Evolutionary conservation across 2,113 vertebrate species (phyloP).

Genomic region (Desmodus rotundus): DNA sequence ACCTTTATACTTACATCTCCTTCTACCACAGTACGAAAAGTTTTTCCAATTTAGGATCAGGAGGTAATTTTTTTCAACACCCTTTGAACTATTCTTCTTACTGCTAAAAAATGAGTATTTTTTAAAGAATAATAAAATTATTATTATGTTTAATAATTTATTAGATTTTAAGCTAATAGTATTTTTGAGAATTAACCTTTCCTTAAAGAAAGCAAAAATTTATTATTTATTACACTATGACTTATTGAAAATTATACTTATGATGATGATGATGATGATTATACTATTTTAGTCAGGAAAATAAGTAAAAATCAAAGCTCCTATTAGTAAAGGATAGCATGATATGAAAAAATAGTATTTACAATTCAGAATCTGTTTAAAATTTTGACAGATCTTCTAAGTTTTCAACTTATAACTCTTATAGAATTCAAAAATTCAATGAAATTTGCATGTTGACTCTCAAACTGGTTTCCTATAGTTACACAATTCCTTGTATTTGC

Average conservation of each 20-base stretch:
- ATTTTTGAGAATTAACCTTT: not conserved
- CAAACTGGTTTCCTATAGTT: not conserved
- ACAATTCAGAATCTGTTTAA: not conserved
- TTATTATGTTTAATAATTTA: not conserved
- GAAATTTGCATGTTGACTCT: not conserved
- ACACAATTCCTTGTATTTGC: not conserved
- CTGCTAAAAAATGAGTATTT: not conserved
- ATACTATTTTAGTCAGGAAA: not conserved
- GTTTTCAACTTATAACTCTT: not conserved
- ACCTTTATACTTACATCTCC: not conserved
- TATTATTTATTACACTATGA: not conserved
- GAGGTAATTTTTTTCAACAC: not conserved
- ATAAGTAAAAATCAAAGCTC: not conserved
- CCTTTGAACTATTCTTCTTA: not conserved
- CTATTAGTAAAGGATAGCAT: not conserved
- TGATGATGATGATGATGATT: too few species aligned
- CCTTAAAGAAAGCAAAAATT: not conserved
- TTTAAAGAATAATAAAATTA: not conserved
- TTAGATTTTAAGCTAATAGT: not conserved
- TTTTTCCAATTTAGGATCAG: not conserved
- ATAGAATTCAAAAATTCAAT: not conserved
- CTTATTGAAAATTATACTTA: not conserved
- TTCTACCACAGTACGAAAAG: not conserved
- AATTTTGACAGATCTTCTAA: not conserved
- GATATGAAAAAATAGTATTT: not conserved